A percentile compares a stretch with the other conserved stretches of the same genome.
These are phyloP conservation scores for Hippopotamus amphibius DNA, from an alignment of 2,113 vertebrate species.

Conservation along the genomic window DNA sequence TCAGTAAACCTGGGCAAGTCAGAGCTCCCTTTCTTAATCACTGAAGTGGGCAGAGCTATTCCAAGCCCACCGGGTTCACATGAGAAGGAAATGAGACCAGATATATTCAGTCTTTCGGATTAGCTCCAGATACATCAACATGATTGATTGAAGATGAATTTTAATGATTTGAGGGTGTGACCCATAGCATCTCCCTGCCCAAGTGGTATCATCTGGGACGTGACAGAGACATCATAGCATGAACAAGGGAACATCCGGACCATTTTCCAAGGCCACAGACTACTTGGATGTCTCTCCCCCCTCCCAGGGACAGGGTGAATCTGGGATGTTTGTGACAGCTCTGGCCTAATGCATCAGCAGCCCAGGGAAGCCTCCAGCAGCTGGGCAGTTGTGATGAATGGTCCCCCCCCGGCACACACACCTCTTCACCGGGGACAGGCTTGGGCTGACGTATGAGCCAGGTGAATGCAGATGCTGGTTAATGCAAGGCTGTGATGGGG, in stretches of 20 bases:
- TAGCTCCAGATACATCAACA: background rate
- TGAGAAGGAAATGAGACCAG: background rate
- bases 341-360: background rate
- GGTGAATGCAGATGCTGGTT: background rate
- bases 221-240: background rate
- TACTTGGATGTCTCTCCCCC: background rate
- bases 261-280: background rate
- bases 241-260: background rate
- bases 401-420: rapidly evolving
- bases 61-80: rapidly evolving
- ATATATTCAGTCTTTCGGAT: background rate
- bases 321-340: background rate
- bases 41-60: background rate
- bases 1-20: background rate
- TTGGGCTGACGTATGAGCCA: rapidly evolving
- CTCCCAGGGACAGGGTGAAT: background rate
- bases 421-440: background rate
- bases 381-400: background rate
- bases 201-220: background rate
- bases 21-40: background rate
- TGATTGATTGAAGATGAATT: background rate
- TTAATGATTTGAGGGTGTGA: background rate
- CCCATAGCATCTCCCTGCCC: background rate
- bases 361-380: background rate
- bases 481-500: background rate